These are phyloP conservation scores for Linyphia triangularis DNA, from an alignment of 2,888 invertebrate species.

Conservation along the genomic window DNA sequence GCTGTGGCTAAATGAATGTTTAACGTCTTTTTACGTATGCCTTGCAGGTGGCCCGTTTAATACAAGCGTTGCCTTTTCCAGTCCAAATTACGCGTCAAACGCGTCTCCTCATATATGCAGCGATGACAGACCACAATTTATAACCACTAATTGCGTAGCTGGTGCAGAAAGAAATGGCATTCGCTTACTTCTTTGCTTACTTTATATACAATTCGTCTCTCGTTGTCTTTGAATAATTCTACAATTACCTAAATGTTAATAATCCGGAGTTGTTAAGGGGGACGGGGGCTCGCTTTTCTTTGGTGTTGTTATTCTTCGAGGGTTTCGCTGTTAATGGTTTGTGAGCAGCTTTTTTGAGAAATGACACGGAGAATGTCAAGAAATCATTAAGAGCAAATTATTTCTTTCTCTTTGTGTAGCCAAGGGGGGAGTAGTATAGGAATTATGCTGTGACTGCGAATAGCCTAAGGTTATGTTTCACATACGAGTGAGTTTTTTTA, in stretches of 20 bases:
- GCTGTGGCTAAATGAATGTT: conserved; percentile 47
- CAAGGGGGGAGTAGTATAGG: not conserved
- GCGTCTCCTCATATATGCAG: conserved; percentile 53
- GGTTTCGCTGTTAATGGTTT: conserved; percentile 64
- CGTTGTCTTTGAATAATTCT: conserved; percentile 56
- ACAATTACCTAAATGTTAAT: conserved; percentile 70
- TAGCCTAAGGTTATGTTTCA: not conserved
- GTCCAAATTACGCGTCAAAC: conserved; percentile 36
- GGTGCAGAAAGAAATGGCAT: conserved; percentile 24
- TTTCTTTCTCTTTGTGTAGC: not conserved
- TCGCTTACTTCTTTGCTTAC: conserved; percentile 4
- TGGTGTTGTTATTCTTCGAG: conserved; percentile 25
- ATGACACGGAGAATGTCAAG: conserved; percentile 62
- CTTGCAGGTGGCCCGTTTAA: conserved; percentile 54
- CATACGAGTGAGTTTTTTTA: not conserved
- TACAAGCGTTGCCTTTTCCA: conserved; percentile 44
- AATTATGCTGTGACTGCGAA: not conserved
- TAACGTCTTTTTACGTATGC: conserved; percentile 36
- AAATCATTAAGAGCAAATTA: conserved; percentile 63
- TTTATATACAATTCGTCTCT: conserved; percentile 11
- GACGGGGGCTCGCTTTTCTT: conserved; percentile 17
- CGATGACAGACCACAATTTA: conserved; percentile 70
- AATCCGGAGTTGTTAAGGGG: conserved; percentile 50
- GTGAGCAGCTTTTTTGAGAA: conserved; percentile 51
- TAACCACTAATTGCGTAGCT: conserved; percentile 59